Conservation (phyloP, 2,888 invertebrate species). For the Priocnemis perturbator region DNA sequence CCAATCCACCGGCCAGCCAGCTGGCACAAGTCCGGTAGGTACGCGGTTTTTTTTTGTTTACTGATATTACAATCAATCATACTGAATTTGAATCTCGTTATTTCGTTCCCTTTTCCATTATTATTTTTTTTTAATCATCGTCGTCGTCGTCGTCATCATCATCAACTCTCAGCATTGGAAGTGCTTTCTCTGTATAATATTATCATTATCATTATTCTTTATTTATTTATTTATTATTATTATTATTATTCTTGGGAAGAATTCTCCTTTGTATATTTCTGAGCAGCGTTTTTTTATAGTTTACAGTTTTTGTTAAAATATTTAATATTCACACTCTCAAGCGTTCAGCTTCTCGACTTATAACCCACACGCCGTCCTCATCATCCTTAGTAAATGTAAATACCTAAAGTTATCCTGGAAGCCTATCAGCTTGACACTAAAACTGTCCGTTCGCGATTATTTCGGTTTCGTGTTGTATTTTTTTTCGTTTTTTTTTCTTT, state of each 20-base stretch:
- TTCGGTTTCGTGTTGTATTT: constrained; percentile 34
- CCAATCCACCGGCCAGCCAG: constrained; percentile 58
- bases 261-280: constrained; percentile 70
- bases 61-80: constrained; percentile 47
- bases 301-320: constrained; percentile 71
- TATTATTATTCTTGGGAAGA: constrained; percentile 64
- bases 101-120: constrained; percentile 8
- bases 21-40: constrained; percentile 58
- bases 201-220: constrained; percentile 52
- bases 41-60: constrained; percentile 9
- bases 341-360: constrained; percentile 65
- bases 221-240: constrained; percentile 55
- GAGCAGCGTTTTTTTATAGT: constrained; percentile 67
- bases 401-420: constrained; percentile 74
- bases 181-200: constrained; percentile 53
- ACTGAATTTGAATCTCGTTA: constrained; percentile 50
- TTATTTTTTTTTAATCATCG: background rate
- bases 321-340: constrained; percentile 70
- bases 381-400: constrained; percentile 67
- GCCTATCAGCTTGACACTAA: constrained; percentile 72
- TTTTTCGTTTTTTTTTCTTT: constrained; percentile 27
- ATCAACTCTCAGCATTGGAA: constrained; percentile 61
- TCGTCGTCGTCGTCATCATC: constrained; percentile 6
- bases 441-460: constrained; percentile 62
- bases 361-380: constrained; percentile 38